phyloP scores from a whole-genome alignment of 2,888 invertebrate species.

The Clostera curtula region DNA sequence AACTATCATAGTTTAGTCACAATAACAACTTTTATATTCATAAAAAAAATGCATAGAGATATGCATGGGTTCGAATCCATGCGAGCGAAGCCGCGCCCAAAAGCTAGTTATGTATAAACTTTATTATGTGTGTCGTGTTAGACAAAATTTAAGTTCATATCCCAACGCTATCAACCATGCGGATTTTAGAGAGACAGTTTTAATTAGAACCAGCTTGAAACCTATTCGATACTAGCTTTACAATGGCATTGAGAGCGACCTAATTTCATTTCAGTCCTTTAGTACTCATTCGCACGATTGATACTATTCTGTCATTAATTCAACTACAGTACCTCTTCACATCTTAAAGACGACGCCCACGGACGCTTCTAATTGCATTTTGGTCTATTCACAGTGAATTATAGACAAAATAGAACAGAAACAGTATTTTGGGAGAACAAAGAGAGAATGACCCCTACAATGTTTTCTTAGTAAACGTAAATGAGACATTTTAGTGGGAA shows the following conservation, averaged over 20 bases:
- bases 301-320: neutral
- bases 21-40: no score
- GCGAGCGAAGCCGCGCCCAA: no score
- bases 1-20: no score
- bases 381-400: neutral
- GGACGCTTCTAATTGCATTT: neutral
- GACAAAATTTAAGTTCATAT: no score
- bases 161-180: no score
- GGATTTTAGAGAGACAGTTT: no score
- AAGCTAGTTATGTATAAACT: no score
- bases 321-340: neutral
- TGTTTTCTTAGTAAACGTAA: constrained; percentile 38
- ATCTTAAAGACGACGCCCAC: neutral
- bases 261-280: constrained; percentile 2
- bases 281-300: constrained; percentile 1
- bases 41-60: no score
- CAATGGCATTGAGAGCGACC: constrained; percentile 3
- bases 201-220: no score
- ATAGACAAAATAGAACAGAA: constrained; percentile 7
- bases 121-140: no score
- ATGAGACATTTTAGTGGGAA: constrained; percentile 36
- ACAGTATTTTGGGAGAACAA: constrained; percentile 15
- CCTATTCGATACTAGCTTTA: neutral
- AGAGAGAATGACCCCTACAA: constrained; percentile 23
- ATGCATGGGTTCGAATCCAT: no score